Evolutionary conservation across 2,888 invertebrate species (phyloP).

Genomic region (Lordiphosa andalusiaca): DNA sequence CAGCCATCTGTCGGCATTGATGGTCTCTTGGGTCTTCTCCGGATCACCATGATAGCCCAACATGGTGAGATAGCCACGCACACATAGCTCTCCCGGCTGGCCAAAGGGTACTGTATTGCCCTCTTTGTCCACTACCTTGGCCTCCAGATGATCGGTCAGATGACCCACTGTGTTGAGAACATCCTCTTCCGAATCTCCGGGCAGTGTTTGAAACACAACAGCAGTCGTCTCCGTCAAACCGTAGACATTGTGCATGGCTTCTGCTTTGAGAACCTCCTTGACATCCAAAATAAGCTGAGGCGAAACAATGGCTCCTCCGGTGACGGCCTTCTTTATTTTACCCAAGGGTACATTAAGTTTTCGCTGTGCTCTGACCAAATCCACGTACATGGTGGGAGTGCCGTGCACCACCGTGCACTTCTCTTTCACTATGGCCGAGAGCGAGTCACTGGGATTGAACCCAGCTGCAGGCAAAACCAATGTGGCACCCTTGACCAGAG

Average conservation of each 20-base stretch:
- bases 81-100: conserved; percentile 86
- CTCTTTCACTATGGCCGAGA: conserved; percentile 85
- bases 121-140: conserved; percentile 83
- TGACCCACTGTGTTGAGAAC: conserved; percentile 82
- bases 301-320: conserved; percentile 88
- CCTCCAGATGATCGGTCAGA: conserved; percentile 83
- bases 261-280: conserved; percentile 80
- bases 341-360: conserved; percentile 81
- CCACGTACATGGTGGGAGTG: conserved; percentile 93
- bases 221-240: conserved; percentile 84
- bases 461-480: conserved; percentile 83
- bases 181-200: conserved; percentile 80
- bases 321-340: conserved; percentile 82
- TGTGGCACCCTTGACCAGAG: conserved; percentile 83
- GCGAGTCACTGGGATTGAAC: conserved; percentile 84
- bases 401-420: conserved; percentile 88
- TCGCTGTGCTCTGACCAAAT: conserved; percentile 83
- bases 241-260: conserved; percentile 82
- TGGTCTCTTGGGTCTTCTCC: conserved; percentile 85
- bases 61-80: conserved; percentile 87
- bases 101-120: conserved; percentile 85
- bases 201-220: conserved; percentile 82
- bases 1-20: conserved; percentile 86
- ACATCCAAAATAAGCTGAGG: conserved; percentile 83
- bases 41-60: conserved; percentile 88